phyloP scores from a whole-genome alignment of 1,140 invertebrate species.

The Trachymyrmex cornetzi region DNA sequence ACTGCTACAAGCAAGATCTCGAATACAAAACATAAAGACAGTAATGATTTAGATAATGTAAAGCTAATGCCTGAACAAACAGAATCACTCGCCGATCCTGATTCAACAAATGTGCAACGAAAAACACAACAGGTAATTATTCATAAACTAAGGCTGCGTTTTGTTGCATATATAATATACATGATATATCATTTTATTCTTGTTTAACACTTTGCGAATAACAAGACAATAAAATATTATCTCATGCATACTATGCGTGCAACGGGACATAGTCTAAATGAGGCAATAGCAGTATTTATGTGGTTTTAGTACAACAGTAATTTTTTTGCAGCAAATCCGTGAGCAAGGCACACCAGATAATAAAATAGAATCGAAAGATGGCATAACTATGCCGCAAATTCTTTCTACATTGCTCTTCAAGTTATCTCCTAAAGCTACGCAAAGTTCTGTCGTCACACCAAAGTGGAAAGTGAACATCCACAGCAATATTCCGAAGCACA shows the following conservation, averaged over 20 bases:
- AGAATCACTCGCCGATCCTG: background rate
- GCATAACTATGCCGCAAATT: constrained; percentile 80
- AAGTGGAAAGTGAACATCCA: constrained; percentile 85
- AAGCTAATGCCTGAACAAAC: constrained; percentile 61
- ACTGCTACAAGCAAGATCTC: background rate
- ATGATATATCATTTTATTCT: no score
- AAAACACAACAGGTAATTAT: constrained; percentile 32
- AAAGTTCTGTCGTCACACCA: constrained; percentile 72
- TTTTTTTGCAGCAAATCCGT: constrained; percentile 11
- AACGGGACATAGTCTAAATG: background rate
- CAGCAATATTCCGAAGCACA: constrained; percentile 86
- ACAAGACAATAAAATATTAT: no score
- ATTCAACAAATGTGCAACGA: constrained; percentile 6
- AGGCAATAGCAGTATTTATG: background rate
- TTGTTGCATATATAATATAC: no score
- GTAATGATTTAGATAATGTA: background rate
- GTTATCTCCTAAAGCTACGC: constrained; percentile 75
- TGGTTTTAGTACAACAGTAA: background rate
- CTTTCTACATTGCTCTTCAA: constrained; percentile 81
- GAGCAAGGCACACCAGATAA: background rate
- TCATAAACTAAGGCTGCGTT: background rate
- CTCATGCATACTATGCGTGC: no score
- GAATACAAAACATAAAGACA: background rate
- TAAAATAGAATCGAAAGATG: constrained; percentile 66
- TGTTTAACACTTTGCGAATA: no score